phyloP scores from a whole-genome alignment of 2,888 invertebrate genomes.

The Thysanoteuthis rhombus region DNA sequence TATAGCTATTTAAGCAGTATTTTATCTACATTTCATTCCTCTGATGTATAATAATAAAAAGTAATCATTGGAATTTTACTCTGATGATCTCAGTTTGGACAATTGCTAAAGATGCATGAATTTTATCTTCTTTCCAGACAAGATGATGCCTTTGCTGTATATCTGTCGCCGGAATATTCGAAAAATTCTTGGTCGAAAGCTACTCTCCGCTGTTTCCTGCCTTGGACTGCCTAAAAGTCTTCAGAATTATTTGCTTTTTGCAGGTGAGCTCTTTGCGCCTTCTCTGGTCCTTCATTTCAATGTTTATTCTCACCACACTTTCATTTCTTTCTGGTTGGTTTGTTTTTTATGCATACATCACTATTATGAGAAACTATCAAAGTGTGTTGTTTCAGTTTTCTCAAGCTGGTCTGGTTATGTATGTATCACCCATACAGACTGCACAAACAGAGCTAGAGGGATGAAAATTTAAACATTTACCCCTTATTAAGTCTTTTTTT shows the following conservation, averaged over 20 bases:
- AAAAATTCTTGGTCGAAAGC: conserved; percentile 15
- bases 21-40: background rate
- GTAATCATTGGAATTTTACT: too few relatives aligned
- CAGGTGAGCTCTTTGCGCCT: background rate
- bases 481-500: too few relatives aligned
- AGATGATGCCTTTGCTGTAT: conserved; percentile 24
- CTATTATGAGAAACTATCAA: too few relatives aligned
- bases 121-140: background rate
- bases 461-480: too few relatives aligned
- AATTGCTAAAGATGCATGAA: background rate
- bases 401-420: too few relatives aligned
- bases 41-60: background rate
- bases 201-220: background rate
- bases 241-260: conserved; percentile 28
- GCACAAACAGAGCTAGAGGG: too few relatives aligned
- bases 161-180: conserved; percentile 22
- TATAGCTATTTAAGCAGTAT: background rate
- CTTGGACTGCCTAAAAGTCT: conserved; percentile 19
- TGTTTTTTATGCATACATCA: background rate
- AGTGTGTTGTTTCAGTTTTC: too few relatives aligned
- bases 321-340: background rate
- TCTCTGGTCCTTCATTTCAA: background rate
- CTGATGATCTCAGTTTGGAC: background rate
- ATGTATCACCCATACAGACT: too few relatives aligned
- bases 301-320: background rate